phyloP scores from a whole-genome alignment of 1,140 invertebrate genomes.

The Antheraea pernyi region DNA sequence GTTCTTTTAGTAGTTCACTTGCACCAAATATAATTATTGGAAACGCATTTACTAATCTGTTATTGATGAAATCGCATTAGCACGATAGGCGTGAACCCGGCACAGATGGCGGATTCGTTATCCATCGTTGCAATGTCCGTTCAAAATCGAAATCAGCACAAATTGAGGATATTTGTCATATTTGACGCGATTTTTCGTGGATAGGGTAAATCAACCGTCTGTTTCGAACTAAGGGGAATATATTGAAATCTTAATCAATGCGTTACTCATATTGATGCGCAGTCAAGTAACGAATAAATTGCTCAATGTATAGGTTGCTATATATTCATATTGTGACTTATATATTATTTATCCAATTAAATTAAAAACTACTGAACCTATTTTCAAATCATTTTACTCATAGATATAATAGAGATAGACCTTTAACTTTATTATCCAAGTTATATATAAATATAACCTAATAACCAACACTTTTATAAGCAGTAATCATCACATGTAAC shows the following conservation, averaged over 20 bases:
- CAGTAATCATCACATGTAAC: too few relatives aligned
- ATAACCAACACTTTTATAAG: too few relatives aligned
- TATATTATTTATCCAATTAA: too few relatives aligned
- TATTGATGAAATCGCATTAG: constrained; percentile 40
- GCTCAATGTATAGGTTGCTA: too few relatives aligned
- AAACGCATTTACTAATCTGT: constrained; percentile 34
- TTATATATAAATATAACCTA: too few relatives aligned
- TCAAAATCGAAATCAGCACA: constrained; percentile 19
- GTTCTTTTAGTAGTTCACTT: constrained; percentile 27
- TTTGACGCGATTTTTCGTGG: constrained; percentile 50
- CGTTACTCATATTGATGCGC: not conserved
- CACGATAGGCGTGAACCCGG: constrained; percentile 42
- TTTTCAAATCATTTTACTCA: too few relatives aligned
- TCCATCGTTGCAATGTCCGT: constrained; percentile 16
- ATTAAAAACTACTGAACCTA: too few relatives aligned
- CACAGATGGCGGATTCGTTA: constrained; percentile 44
- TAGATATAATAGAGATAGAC: too few relatives aligned
- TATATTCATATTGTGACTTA: too few relatives aligned
- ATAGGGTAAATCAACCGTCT: constrained; percentile 46
- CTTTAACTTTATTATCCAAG: too few relatives aligned
- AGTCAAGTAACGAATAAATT: not conserved
- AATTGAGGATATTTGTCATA: constrained; percentile 49
- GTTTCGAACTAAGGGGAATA: constrained; percentile 61
- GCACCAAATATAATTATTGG: constrained; percentile 29
- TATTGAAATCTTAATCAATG: not conserved